Conservation (phyloP, 2,888 invertebrate species). For the Agonopterix alstromeriana region DNA sequence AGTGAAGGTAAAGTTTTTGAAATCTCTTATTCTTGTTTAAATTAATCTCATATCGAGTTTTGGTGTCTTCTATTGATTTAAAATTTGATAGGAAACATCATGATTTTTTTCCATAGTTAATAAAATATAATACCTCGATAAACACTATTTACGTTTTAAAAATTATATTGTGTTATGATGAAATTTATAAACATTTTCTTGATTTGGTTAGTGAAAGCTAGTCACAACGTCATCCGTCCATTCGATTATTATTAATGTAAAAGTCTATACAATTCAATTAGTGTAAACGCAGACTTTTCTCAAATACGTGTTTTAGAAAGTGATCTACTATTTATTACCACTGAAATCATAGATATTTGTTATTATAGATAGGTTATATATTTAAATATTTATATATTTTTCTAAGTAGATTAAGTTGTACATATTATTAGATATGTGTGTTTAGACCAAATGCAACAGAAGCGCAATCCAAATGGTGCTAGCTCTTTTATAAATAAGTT, state of each 20-base stretch:
- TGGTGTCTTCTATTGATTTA: constrained; percentile 6
- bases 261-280: too few relatives aligned
- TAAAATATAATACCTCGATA: neutral
- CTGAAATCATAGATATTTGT: neutral
- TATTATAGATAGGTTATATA: neutral
- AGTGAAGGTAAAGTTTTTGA: neutral
- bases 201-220: constrained; percentile 33
- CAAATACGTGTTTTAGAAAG: too few relatives aligned
- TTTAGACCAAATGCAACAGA: constrained; percentile 23
- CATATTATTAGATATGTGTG: too few relatives aligned
- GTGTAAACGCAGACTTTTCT: too few relatives aligned
- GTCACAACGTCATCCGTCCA: constrained; percentile 25
- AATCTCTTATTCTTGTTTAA: neutral
- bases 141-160: neutral
- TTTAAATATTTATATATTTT: too few relatives aligned
- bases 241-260: neutral
- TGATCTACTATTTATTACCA: neutral
- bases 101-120: neutral
- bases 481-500: constrained; percentile 14
- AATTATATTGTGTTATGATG: too few relatives aligned
- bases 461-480: constrained; percentile 57
- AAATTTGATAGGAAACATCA: constrained; percentile 8
- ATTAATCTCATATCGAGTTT: too few relatives aligned
- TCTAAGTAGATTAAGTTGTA: too few relatives aligned
- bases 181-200: too few relatives aligned